Percentiles rank a stretch among this genome's conserved stretches.
Conservation (phyloP, 2,113 vertebrate species). For the Heterocephalus glaber region DNA sequence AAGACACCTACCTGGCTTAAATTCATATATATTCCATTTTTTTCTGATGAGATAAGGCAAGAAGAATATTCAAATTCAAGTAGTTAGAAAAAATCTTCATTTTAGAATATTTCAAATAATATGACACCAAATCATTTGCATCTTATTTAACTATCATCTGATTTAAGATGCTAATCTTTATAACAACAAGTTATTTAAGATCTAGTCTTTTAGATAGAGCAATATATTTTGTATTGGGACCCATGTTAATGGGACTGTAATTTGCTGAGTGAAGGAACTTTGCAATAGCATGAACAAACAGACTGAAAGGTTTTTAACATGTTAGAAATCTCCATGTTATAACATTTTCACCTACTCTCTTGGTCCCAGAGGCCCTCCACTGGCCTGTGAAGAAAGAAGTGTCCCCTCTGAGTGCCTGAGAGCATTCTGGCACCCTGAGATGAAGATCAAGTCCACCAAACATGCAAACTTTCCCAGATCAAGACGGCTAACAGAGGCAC, state of each 20-base stretch:
- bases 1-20: not conserved
- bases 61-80: not conserved
- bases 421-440: not conserved
- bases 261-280: not conserved
- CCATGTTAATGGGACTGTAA: not conserved
- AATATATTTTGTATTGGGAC: not conserved
- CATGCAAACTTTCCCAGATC: not conserved
- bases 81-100: not conserved
- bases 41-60: not conserved
- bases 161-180: not conserved
- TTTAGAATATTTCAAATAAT: conserved; percentile 28
- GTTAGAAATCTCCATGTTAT: not conserved
- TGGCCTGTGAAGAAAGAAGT: not conserved
- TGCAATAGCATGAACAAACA: not conserved
- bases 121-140: not conserved
- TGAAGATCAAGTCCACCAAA: not conserved
- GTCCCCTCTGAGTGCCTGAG: not conserved
- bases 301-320: not conserved
- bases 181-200: not conserved
- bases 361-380: not conserved
- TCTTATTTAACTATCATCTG: not conserved
- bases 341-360: not conserved
- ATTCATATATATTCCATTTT: not conserved
- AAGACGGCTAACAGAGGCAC: accelerated
- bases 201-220: not conserved